These are phyloP conservation scores for Glyphotaelius pellucidus DNA, from an alignment of 2,888 invertebrate species.

Conservation along the genomic window DNA sequence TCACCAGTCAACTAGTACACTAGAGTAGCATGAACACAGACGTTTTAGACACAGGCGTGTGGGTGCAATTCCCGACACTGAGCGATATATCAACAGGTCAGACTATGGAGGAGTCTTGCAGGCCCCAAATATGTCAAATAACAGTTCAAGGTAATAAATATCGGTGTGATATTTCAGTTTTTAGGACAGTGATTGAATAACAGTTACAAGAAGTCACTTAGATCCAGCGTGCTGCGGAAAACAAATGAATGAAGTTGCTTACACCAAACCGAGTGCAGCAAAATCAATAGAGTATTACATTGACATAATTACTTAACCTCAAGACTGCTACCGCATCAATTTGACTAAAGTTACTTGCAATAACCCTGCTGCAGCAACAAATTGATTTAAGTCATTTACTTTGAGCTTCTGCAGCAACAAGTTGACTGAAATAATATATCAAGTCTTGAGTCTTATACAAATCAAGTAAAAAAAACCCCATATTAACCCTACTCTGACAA, in stretches of 20 bases:
- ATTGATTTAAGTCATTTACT: no score
- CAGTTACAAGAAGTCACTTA: no score
- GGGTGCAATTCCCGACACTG: neutral
- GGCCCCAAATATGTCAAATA: neutral
- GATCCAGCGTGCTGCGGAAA: neutral
- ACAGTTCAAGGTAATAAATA: neutral
- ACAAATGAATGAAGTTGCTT: neutral
- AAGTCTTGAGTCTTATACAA: neutral
- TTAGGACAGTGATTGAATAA: neutral
- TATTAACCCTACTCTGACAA: neutral
- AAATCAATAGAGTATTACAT: neutral
- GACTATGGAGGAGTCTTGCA: neutral
- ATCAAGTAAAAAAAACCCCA: neutral
- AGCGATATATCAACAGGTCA: neutral
- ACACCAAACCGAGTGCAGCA: neutral
- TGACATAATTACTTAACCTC: no score
- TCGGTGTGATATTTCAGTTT: neutral
- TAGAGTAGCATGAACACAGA: slow-evolving; percentile 57
- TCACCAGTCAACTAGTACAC: neutral
- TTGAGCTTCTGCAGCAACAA: neutral
- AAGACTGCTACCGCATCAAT: neutral
- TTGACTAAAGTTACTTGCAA: neutral
- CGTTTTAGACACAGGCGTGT: slow-evolving; percentile 46
- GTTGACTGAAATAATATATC: neutral
- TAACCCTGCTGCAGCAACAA: neutral